A percentile compares a stretch with the other conserved stretches of the same genome.
phyloP scores from a whole-genome alignment of 2,797 vertebrate species.

The Parauchenoglanis ngamensis region DNA sequence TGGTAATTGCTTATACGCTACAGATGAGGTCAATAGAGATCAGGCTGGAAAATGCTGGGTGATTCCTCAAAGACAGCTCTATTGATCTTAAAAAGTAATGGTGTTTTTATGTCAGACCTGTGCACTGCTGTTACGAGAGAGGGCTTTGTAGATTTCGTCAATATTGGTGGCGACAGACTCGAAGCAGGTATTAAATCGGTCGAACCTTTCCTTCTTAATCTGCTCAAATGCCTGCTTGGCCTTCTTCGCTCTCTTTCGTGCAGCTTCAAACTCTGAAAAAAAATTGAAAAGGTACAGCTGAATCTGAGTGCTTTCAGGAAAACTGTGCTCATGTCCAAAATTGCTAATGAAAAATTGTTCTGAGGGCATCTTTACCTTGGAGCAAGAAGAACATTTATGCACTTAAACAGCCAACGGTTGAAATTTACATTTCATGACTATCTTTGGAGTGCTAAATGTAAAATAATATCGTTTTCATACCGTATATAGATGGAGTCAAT shows the following conservation, averaged over 20 bases:
- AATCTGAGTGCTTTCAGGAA: neutral
- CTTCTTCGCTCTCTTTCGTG: constrained; percentile 90
- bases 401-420: neutral
- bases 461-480: neutral
- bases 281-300: neutral
- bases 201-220: constrained; percentile 92
- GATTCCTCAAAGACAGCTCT: neutral
- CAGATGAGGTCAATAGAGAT: neutral
- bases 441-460: neutral
- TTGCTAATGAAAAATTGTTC: neutral
- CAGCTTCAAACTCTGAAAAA: constrained; percentile 86
- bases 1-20: neutral
- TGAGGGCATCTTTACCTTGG: neutral
- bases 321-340: neutral
- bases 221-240: constrained; percentile 93
- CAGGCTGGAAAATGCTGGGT: neutral
- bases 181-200: constrained; percentile 90
- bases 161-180: constrained; percentile 94
- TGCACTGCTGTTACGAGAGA: constrained; percentile 91
- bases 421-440: neutral
- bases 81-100: neutral
- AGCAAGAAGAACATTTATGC: neutral
- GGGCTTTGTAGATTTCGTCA: constrained; percentile 92
- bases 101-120: constrained; percentile 71
- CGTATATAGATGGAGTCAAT: no score